Conservation (phyloP, 92 coral and sea anemone species). For the Phenganax subtilis region DNA sequence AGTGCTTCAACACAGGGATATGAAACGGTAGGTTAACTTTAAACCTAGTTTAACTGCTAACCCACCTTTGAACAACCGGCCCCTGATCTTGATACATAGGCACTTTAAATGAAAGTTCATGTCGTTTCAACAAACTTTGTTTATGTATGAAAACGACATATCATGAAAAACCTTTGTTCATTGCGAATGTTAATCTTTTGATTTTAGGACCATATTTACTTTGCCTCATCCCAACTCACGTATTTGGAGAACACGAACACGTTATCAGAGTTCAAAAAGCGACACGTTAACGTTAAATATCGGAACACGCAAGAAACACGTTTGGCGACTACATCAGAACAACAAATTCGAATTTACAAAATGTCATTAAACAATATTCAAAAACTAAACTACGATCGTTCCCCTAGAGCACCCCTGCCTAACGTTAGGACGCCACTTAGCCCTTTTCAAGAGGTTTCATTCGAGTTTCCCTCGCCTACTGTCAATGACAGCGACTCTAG, state of each 20-base stretch:
- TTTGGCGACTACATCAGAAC: slow-evolving; percentile 23
- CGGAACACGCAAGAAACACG: slow-evolving; percentile 35
- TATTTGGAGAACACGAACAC: slow-evolving; percentile 10
- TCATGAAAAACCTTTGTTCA: no score
- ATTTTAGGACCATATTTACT: slow-evolving; percentile 80
- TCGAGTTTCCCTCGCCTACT: slow-evolving; percentile 16
- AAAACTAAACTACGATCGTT: slow-evolving; percentile 27
- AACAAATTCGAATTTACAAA: slow-evolving; percentile 38
- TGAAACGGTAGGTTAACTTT: no score
- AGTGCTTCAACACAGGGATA: no score
- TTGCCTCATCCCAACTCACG: slow-evolving; percentile 62
- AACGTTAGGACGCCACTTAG: slow-evolving; percentile 25
- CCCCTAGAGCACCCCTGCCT: slow-evolving; percentile 19
- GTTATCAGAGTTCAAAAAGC: slow-evolving; percentile 6
- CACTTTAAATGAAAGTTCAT: no score
- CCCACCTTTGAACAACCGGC: no score
- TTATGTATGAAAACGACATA: no score
- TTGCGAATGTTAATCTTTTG: neutral
- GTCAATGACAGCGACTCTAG: neutral
- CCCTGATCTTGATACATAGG: no score
- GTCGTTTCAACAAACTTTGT: no score
- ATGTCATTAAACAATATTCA: slow-evolving; percentile 36
- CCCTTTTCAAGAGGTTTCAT: slow-evolving; percentile 22
- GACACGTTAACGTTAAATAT: slow-evolving; percentile 29
- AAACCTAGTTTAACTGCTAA: no score